Evolutionary conservation across 2,797 vertebrate species (phyloP).

Genomic region (Erpetoichthys calabaricus): DNA sequence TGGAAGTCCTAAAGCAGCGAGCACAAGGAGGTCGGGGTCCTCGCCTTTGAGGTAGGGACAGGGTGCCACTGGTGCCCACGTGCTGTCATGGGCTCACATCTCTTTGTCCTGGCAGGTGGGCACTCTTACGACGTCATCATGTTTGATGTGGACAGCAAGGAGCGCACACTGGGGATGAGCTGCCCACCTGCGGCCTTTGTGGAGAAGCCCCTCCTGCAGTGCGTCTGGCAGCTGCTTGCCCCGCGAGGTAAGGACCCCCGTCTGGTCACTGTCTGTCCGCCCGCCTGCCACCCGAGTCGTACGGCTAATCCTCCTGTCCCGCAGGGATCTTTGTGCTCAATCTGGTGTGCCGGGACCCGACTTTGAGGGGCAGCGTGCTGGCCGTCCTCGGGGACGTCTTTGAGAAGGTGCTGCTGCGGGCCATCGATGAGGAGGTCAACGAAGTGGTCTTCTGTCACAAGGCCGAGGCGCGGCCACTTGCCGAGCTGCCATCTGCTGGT

Average conservation of each 20-base stretch:
- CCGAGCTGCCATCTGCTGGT: constrained; percentile 36
- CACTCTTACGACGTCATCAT: constrained; percentile 65
- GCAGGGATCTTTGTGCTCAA: constrained; percentile 80
- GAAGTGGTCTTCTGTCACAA: constrained; percentile 75
- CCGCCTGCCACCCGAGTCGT: background rate
- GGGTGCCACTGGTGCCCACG: background rate
- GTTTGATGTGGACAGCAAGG: constrained; percentile 93
- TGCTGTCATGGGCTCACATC: accelerated
- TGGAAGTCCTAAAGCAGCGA: constrained; percentile 37
- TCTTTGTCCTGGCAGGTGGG: constrained; percentile 34
- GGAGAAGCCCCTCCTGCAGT: constrained; percentile 61
- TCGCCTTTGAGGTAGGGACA: background rate
- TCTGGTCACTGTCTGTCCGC: background rate
- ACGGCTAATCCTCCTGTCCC: background rate
- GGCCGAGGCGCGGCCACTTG: constrained; percentile 1
- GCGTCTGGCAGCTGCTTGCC: constrained; percentile 62
- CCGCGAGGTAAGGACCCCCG: constrained; percentile 53
- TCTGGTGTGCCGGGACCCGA: constrained; percentile 72
- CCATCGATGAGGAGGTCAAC: constrained; percentile 76
- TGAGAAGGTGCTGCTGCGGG: constrained; percentile 48
- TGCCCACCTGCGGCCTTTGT: constrained; percentile 85
- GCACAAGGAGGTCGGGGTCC: constrained; percentile 11
- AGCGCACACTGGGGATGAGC: constrained; percentile 76
- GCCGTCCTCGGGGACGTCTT: constrained; percentile 36
- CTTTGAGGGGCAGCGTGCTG: constrained; percentile 58